phyloP scores from a whole-genome alignment of 2,888 invertebrate species.

The Dicranocentrus wangi region DNA sequence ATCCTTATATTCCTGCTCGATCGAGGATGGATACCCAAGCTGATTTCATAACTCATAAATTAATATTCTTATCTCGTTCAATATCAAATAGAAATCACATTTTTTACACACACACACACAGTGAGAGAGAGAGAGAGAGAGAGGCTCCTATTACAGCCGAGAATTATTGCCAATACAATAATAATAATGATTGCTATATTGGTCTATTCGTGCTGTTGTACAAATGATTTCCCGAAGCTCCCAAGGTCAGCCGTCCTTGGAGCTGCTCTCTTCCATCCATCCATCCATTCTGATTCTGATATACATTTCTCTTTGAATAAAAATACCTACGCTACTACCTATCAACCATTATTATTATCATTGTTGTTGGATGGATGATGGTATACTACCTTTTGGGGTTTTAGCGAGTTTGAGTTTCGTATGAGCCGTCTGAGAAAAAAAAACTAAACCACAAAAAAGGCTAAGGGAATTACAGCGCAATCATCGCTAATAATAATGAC shows the following conservation, averaged over 20 bases:
- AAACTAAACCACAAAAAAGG: conserved; percentile 45
- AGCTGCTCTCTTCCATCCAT: conserved; percentile 12
- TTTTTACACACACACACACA: conserved; percentile 46
- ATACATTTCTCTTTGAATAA: background rate
- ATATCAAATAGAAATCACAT: conserved; percentile 48
- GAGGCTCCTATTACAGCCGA: background rate
- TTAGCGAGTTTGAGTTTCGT: background rate
- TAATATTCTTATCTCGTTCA: conserved; percentile 56
- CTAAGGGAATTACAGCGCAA: conserved; percentile 56
- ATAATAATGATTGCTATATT: conserved; percentile 51
- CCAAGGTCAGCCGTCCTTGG: conserved; percentile 58
- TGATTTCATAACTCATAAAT: conserved; percentile 58
- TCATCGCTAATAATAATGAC: conserved; percentile 65
- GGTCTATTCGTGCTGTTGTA: conserved; percentile 22
- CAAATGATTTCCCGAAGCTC: conserved; percentile 53
- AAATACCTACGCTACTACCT: background rate
- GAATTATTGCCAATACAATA: conserved; percentile 50
- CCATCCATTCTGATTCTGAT: background rate
- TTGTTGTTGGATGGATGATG: no score
- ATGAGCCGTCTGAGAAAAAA: conserved; percentile 25
- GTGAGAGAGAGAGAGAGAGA: no score
- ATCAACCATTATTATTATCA: no score
- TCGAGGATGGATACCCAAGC: conserved; percentile 16
- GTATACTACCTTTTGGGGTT: no score
- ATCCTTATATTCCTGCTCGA: no score